phyloP scores from a whole-genome alignment of 92 coral and sea anemone genomes.

The Hydrozoanthus gracilis region DNA sequence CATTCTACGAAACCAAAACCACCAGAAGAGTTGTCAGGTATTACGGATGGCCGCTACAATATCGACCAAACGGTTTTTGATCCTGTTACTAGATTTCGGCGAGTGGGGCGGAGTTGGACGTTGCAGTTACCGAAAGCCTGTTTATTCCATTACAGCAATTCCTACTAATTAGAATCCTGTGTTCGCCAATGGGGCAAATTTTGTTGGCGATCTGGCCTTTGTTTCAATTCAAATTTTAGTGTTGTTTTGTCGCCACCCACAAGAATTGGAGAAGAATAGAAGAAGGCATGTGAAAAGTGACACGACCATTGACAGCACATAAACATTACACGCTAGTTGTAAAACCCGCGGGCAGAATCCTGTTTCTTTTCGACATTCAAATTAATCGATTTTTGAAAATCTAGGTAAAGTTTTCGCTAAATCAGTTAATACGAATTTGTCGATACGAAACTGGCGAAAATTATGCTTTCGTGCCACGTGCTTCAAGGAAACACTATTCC shows the following conservation, averaged over 20 bases:
- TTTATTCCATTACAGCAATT: conserved; percentile 78
- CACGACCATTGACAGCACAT: conserved; percentile 48
- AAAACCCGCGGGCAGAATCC: conserved; percentile 38
- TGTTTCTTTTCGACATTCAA: conserved; percentile 12
- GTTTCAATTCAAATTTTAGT: conserved; percentile 75
- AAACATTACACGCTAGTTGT: conserved; percentile 42
- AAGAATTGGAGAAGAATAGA: conserved; percentile 64
- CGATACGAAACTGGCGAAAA: neutral
- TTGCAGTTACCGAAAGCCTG: conserved; percentile 75
- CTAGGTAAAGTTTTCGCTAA: neutral
- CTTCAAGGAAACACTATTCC: conserved; percentile 49
- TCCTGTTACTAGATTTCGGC: conserved; percentile 69
- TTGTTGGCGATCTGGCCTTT: conserved; percentile 78
- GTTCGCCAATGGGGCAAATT: conserved; percentile 69
- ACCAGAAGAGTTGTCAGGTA: conserved; percentile 42
- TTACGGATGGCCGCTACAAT: conserved; percentile 48
- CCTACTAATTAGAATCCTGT: conserved; percentile 85
- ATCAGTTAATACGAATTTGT: neutral
- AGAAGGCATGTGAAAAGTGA: conserved; percentile 62
- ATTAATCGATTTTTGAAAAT: conserved; percentile 3
- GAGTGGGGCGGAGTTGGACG: conserved; percentile 89
- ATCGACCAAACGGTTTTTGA: conserved; percentile 51
- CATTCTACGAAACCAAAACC: conserved; percentile 62
- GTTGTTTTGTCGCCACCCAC: conserved; percentile 71
- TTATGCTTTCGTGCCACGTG: conserved; percentile 69